These are phyloP conservation scores for Acanthurus lineatus DNA, from an alignment of 2,797 vertebrate species.

Conservation along the genomic window DNA sequence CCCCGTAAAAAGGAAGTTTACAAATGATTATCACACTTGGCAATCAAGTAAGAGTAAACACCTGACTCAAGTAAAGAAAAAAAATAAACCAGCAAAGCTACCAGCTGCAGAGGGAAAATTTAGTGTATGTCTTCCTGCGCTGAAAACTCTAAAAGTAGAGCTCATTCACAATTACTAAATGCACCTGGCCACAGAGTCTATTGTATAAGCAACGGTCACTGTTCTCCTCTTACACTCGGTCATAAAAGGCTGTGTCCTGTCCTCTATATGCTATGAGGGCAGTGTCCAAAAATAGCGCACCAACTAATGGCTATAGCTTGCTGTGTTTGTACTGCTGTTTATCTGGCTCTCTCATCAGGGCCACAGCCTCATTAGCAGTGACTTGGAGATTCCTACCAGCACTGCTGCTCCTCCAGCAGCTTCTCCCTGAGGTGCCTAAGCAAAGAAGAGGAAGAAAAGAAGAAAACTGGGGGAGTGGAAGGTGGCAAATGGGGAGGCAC, in stretches of 20 bases:
- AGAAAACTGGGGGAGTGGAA: slow-evolving; percentile 40
- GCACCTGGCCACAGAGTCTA: slow-evolving; percentile 57
- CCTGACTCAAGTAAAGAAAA: background rate
- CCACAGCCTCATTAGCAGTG: slow-evolving; percentile 70
- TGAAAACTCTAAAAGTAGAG: slow-evolving; percentile 32
- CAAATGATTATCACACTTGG: background rate
- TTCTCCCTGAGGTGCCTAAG: slow-evolving; percentile 60
- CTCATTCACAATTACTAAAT: slow-evolving; percentile 16
- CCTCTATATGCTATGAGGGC: slow-evolving; percentile 66
- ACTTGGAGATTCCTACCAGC: slow-evolving; percentile 69
- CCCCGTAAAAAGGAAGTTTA: background rate
- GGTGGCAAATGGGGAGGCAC: slow-evolving; percentile 74
- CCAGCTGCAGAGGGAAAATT: background rate
- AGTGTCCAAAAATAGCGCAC: slow-evolving; percentile 73
- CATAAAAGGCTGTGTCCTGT: slow-evolving; percentile 73
- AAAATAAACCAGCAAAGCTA: background rate
- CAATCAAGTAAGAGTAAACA: background rate
- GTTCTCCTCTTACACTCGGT: slow-evolving; percentile 45
- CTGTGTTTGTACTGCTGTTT: slow-evolving; percentile 76
- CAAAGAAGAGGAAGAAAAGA: slow-evolving; percentile 30
- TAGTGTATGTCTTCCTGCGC: background rate
- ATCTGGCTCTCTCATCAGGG: slow-evolving; percentile 82
- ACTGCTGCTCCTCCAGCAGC: slow-evolving; percentile 33
- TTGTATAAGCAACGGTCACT: slow-evolving; percentile 53
- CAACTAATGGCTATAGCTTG: slow-evolving; percentile 69